Conservation (phyloP, 2,797 vertebrate species). For the Syngnathus rostellatus region DNA sequence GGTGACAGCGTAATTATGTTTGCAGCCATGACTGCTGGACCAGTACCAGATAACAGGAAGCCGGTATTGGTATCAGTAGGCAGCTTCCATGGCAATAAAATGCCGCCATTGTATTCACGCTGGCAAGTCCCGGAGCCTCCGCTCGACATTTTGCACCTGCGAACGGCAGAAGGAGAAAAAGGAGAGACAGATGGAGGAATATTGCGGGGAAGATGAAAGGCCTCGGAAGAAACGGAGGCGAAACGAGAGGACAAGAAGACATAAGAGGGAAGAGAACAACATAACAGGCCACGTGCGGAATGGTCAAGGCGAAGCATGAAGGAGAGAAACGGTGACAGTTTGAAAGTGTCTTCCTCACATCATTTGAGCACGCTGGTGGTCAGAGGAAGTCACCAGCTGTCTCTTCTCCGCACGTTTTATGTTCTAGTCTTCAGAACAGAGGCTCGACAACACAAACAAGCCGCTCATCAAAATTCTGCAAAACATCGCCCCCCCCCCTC, state of each 20-base stretch:
- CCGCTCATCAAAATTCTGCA: neutral
- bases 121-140: conserved; percentile 21
- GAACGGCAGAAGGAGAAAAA: conserved; percentile 9
- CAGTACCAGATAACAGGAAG: conserved; percentile 22
- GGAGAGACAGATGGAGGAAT: neutral
- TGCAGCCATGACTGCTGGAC: conserved; percentile 24
- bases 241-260: neutral
- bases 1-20: neutral
- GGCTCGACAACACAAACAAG: conserved; percentile 4
- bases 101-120: conserved; percentile 22
- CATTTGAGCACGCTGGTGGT: conserved; percentile 15
- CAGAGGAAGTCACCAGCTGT: conserved; percentile 27
- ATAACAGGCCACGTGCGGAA: conserved; percentile 6
- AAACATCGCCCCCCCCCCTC: no score
- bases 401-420: conserved; percentile 23
- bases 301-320: neutral
- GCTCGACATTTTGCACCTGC: conserved; percentile 36
- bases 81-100: conserved; percentile 27
- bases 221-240: neutral
- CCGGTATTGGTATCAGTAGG: conserved; percentile 7
- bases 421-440: conserved; percentile 47
- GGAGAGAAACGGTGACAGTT: conserved; percentile 1
- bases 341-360: conserved; percentile 19
- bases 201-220: neutral
- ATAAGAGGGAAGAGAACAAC: conserved; percentile 7